Evolutionary conservation across 2,888 invertebrate genomes (phyloP), one percentile per base, ranked within the genome.

Genomic region (Clivina fossor): DNA sequence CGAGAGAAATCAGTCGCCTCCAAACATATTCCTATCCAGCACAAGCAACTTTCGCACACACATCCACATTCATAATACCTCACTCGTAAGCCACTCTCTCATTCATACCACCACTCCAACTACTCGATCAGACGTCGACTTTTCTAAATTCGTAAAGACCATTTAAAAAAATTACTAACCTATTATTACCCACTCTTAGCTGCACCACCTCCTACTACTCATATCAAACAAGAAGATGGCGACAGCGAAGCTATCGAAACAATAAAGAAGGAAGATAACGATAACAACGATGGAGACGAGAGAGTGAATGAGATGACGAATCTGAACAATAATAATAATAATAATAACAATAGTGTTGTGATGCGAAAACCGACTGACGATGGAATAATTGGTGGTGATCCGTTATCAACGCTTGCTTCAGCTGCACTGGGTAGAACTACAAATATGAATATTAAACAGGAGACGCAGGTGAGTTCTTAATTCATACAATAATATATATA

Each of bases 331-430:
- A 58, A 65, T 56, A 61, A 63, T 46, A 57, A n/a, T n/a, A n/a
- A n/a, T n/a, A n/a, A n/a, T n/a, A n/a, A n/a, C n/a, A n/a, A n/a
- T n/a, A n/a, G n/a, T n/a, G n/a, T n/a, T n/a, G n/a, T n/a, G n/a
- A n/a, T n/a, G n/a, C n/a, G n/a, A n/a, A n/a, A n/a, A n/a, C n/a
- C n/a, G n/a, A n/a, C n/a, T n/a, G n/a, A n/a, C n/a, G n/a, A n/a
- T n/a, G n/a, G n/a, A n/a, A n/a, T n/a, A 44, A 32, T n/a, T 20
- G 59, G 22, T 49, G 65, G 65, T 38, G 74, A 74, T 64, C 73
- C 73, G 49, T 63, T 75, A 48, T 71, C 76, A 24, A 76, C 77
- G 5, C 66, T 77, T 50, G 77, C 77, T 15, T 73, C 75, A 13
- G 77, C 76, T 44, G 77, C 77, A 16, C 64, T 77, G 28, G 74